phyloP scores from a whole-genome alignment of 2,888 invertebrate species.

The Erynnis tages region DNA sequence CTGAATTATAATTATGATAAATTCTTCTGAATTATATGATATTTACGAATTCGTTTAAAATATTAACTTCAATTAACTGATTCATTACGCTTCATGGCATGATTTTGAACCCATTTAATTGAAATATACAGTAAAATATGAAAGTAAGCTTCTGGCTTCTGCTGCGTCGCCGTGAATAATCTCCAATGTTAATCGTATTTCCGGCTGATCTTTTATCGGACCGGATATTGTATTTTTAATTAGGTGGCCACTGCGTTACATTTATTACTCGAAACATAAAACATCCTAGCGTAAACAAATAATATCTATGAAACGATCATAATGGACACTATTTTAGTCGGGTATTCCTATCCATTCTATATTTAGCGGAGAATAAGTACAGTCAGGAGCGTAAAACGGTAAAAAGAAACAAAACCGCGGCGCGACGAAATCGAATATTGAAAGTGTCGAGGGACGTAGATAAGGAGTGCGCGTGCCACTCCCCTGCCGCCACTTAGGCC shows the following conservation, averaged over 20 bases:
- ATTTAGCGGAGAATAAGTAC: conserved; percentile 12
- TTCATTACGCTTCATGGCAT: too few species aligned
- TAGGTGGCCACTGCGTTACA: conserved; percentile 19
- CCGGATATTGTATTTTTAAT: conserved; percentile 25
- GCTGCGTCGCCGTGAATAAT: too few species aligned
- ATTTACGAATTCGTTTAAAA: too few species aligned
- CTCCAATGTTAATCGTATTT: background rate
- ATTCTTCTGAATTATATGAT: too few species aligned
- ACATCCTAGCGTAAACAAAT: conserved; percentile 20
- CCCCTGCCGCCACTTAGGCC: conserved; percentile 74
- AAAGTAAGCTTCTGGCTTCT: background rate
- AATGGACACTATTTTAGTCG: conserved; percentile 23
- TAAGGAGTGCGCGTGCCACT: conserved; percentile 73
- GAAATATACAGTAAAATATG: too few species aligned
- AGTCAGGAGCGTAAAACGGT: conserved; percentile 33
- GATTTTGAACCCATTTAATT: too few species aligned
- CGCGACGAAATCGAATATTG: conserved; percentile 76
- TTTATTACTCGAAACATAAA: conserved; percentile 23
- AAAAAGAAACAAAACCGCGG: conserved; percentile 54
- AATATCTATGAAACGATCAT: conserved; percentile 25
- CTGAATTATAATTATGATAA: too few species aligned
- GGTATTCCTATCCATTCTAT: conserved; percentile 9
- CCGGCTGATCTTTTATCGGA: conserved; percentile 6
- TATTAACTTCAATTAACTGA: too few species aligned
- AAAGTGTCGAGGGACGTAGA: conserved; percentile 78